phyloP scores from a whole-genome alignment of 2,888 invertebrate genomes.

The Eurytoma adleriae region DNA sequence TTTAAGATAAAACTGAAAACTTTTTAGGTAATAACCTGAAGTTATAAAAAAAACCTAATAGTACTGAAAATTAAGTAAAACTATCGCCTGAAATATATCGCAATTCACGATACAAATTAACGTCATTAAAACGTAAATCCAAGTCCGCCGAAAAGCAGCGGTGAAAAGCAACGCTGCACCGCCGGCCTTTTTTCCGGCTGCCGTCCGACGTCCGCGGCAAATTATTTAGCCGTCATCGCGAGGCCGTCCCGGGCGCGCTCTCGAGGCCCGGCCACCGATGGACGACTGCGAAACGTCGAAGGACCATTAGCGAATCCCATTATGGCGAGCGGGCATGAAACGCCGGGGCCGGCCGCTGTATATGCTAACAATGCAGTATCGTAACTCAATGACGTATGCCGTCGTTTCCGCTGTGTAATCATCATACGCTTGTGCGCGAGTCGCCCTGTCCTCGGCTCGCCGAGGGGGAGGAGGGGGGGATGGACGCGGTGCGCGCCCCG shows the following conservation, averaged over 20 bases:
- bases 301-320: slow-evolving; percentile 67
- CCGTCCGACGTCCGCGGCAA: neutral
- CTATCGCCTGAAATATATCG: too few species aligned
- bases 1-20: too few species aligned
- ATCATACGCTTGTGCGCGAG: slow-evolving; percentile 62
- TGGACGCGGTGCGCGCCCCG: neutral
- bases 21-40: too few species aligned
- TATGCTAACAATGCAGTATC: slow-evolving; percentile 65
- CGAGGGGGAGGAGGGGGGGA: slow-evolving; percentile 50
- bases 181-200: neutral
- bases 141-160: too few species aligned
- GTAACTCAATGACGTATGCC: slow-evolving; percentile 68
- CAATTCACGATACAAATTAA: too few species aligned
- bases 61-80: too few species aligned
- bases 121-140: too few species aligned
- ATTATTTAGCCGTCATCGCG: slow-evolving; percentile 41
- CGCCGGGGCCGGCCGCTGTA: slow-evolving; percentile 59
- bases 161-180: too few species aligned
- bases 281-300: slow-evolving; percentile 40
- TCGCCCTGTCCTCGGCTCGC: slow-evolving; percentile 54
- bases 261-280: slow-evolving; percentile 10
- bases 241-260: neutral
- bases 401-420: slow-evolving; percentile 67
- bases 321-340: slow-evolving; percentile 60
- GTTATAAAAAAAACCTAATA: too few species aligned